These are phyloP conservation scores for Disparrhopalites patrizii DNA, from an alignment of 2,888 invertebrate genomes.

Conservation along the genomic window DNA sequence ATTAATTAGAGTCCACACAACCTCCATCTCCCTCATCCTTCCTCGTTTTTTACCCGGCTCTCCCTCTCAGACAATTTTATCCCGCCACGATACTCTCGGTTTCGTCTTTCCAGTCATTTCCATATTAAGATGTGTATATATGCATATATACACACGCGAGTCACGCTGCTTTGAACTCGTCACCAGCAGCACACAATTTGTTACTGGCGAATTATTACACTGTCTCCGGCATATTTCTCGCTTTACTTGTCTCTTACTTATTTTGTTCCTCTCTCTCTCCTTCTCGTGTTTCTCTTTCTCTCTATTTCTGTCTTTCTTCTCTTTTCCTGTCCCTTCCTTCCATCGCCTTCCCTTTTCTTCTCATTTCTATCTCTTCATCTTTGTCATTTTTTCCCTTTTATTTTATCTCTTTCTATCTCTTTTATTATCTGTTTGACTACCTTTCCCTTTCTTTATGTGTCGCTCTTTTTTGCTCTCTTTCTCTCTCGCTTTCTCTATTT, in stretches of 20 bases:
- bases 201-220: conserved; percentile 23
- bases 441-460: too few relatives aligned
- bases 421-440: too few relatives aligned
- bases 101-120: not conserved
- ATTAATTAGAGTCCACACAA: conserved; percentile 20
- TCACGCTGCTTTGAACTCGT: conserved; percentile 16
- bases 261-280: not conserved
- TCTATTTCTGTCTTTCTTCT: too few relatives aligned
- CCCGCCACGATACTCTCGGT: not conserved
- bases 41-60: too few relatives aligned
- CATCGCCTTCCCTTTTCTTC: too few relatives aligned
- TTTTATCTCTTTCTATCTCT: too few relatives aligned
- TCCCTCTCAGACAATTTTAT: conserved; percentile 1
- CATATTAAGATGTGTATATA: conserved; percentile 6
- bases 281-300: not conserved
- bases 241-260: not conserved
- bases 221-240: conserved; percentile 9
- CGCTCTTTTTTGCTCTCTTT: too few relatives aligned
- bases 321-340: too few relatives aligned
- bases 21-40: not conserved
- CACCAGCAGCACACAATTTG: conserved; percentile 19
- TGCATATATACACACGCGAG: too few relatives aligned
- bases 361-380: too few relatives aligned
- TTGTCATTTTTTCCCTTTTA: too few relatives aligned
- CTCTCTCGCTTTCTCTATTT: too few relatives aligned